These are phyloP conservation scores for Gadus macrocephalus DNA, from an alignment of 2,113 vertebrate species.

Conservation along the genomic window DNA sequence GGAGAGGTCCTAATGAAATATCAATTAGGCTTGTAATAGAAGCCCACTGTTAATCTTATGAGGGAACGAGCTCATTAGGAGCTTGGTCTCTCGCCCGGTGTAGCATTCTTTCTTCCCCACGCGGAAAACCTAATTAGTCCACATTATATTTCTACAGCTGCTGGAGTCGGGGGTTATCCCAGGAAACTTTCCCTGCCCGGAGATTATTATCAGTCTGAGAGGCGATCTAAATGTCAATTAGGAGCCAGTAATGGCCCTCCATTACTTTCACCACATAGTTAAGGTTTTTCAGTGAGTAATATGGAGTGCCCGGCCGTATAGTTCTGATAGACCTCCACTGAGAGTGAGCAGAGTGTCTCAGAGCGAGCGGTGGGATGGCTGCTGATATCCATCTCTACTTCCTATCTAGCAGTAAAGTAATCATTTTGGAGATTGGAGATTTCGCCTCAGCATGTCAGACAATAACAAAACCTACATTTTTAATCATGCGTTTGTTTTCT, in stretches of 20 bases:
- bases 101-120: slow-evolving; percentile 35
- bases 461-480: slow-evolving; percentile 76
- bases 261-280: neutral
- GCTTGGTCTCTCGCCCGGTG: slow-evolving; percentile 27
- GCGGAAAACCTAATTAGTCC: slow-evolving; percentile 66
- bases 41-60: slow-evolving; percentile 55
- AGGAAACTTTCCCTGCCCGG: slow-evolving; percentile 56
- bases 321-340: slow-evolving; percentile 10
- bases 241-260: slow-evolving; percentile 38
- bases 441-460: slow-evolving; percentile 57
- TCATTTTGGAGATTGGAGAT: slow-evolving; percentile 46
- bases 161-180: slow-evolving; percentile 57
- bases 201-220: slow-evolving; percentile 51
- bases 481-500: slow-evolving; percentile 60
- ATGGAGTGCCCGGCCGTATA: slow-evolving; percentile 4
- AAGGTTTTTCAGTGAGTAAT: slow-evolving; percentile 32
- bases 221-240: slow-evolving; percentile 60
- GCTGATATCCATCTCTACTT: neutral
- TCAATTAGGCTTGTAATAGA: slow-evolving; percentile 70
- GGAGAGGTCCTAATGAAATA: slow-evolving; percentile 72
- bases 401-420: slow-evolving; percentile 35
- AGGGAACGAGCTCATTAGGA: slow-evolving; percentile 64
- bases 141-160: slow-evolving; percentile 51
- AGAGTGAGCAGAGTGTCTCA: neutral
- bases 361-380: too few relatives aligned